Percentiles rank a stretch among this genome's conserved stretches.
phyloP scores from a whole-genome alignment of 2,888 invertebrate genomes.

The Eristalis pertinax region DNA sequence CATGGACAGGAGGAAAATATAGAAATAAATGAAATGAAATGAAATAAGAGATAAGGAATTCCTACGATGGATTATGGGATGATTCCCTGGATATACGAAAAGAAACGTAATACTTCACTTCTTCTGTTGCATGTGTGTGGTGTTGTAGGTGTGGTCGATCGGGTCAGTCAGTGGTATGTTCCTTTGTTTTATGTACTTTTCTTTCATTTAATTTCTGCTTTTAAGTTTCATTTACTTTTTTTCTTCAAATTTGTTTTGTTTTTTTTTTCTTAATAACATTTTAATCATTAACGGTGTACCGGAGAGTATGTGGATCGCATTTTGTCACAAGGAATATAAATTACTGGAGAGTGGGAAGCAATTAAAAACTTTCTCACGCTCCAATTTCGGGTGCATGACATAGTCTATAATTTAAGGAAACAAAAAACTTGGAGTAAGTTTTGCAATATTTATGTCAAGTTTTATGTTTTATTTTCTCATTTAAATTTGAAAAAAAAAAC shows the following conservation, averaged over 20 bases:
- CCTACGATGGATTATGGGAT: slow-evolving; percentile 52
- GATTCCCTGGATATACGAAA: slow-evolving; percentile 18
- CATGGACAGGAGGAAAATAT: slow-evolving; percentile 32
- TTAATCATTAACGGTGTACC: slow-evolving; percentile 14
- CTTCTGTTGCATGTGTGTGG: slow-evolving; percentile 56
- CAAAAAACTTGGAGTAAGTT: slow-evolving; percentile 16
- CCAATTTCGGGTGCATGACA: slow-evolving; percentile 30
- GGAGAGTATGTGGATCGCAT: slow-evolving; percentile 12
- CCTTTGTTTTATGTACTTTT: slow-evolving; percentile 41
- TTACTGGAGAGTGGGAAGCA: background rate
- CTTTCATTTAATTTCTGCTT: slow-evolving; percentile 23
- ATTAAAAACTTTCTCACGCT: background rate
- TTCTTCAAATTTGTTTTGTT: background rate
- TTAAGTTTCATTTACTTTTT: slow-evolving; percentile 20
- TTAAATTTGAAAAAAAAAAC: background rate
- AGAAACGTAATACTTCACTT: slow-evolving; percentile 44
- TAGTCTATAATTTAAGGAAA: background rate
- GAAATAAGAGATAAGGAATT: slow-evolving; percentile 7
- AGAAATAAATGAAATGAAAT: slow-evolving; percentile 1
- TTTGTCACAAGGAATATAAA: slow-evolving; percentile 6
- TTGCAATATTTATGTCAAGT: slow-evolving; percentile 6
- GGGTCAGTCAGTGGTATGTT: slow-evolving; percentile 70
- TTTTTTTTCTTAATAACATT: background rate
- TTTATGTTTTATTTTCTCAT: slow-evolving; percentile 8
- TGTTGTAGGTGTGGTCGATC: slow-evolving; percentile 62